Percentiles rank a stretch among this genome's conserved stretches.
phyloP scores from a whole-genome alignment of 2,888 invertebrate genomes.

The Archaeoteleia sp. region DNA sequence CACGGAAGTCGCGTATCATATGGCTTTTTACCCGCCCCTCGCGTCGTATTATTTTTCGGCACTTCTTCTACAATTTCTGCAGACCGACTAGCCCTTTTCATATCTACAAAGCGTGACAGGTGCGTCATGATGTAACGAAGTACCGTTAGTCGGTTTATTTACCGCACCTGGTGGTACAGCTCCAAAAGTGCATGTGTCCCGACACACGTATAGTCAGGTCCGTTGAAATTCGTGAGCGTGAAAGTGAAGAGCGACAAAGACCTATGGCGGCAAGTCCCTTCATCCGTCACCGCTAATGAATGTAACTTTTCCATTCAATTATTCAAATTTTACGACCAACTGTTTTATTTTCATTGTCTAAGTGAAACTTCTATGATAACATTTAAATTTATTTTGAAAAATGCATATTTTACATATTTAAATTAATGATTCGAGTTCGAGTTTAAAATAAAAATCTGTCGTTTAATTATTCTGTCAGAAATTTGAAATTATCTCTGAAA shows the following conservation, averaged over 20 bases:
- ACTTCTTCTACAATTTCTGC: slow-evolving; percentile 37
- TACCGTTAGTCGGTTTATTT: slow-evolving; percentile 65
- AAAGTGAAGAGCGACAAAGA: slow-evolving; percentile 46
- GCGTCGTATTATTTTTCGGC: slow-evolving; percentile 33
- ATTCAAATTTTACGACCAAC: not conserved
- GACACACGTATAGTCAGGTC: slow-evolving; percentile 25
- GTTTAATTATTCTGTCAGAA: too few species aligned
- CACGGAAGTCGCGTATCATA: slow-evolving; percentile 66
- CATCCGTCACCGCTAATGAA: slow-evolving; percentile 14
- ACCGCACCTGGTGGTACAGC: slow-evolving; percentile 59
- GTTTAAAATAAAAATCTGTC: too few species aligned
- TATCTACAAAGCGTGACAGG: slow-evolving; percentile 65
- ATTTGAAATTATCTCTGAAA: too few species aligned
- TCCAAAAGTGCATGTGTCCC: slow-evolving; percentile 58
- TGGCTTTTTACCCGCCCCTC: slow-evolving; percentile 39
- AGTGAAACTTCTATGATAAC: too few species aligned
- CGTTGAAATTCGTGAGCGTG: slow-evolving; percentile 47
- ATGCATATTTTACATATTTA: too few species aligned
- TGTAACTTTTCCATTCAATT: slow-evolving; percentile 21
- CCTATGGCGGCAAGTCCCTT: not conserved
- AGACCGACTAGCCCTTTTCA: slow-evolving; percentile 65
- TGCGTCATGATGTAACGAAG: slow-evolving; percentile 68
- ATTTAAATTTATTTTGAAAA: too few species aligned
- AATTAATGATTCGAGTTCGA: too few species aligned
- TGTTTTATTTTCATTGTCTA: not conserved